Conservation (phyloP, 2,113 vertebrate genomes). For the Syngnathoides biaculeatus region DNA sequence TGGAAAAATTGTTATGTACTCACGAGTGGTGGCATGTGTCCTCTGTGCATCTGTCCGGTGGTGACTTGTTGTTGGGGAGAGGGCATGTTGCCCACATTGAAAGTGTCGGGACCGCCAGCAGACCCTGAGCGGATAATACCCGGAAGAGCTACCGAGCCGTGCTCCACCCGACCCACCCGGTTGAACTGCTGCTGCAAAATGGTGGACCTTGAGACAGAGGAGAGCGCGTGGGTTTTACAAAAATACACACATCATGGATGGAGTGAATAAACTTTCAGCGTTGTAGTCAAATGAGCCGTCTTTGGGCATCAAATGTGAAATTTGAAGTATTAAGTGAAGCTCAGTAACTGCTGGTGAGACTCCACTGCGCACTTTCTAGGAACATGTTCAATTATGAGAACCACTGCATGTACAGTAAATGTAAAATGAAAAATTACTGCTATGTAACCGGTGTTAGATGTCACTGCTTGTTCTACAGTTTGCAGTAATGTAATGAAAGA, state of each 20-base stretch:
- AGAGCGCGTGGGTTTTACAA: not conserved
- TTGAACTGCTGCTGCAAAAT: slow-evolving; percentile 98
- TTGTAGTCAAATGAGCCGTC: not conserved
- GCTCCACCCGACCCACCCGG: slow-evolving; percentile 88
- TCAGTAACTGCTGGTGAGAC: not conserved
- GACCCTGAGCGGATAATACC: slow-evolving; percentile 95
- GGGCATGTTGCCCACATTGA: slow-evolving; percentile 93
- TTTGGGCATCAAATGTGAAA: not conserved
- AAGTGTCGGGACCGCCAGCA: slow-evolving; percentile 88
- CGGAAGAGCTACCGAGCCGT: slow-evolving; percentile 89
- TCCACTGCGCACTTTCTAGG: not conserved
- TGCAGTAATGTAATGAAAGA: not conserved
- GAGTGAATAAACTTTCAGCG: not conserved
- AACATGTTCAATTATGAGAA: not conserved
- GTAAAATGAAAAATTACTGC: not conserved
- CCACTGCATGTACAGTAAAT: not conserved
- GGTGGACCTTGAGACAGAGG: slow-evolving; percentile 76
- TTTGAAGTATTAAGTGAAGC: not conserved
- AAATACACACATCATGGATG: not conserved
- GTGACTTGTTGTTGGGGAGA: slow-evolving; percentile 93
- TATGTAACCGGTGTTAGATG: not conserved
- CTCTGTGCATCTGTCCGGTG: slow-evolving; percentile 95
- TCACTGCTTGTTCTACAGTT: not conserved
- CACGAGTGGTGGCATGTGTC: slow-evolving; percentile 96
- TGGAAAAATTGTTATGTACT: slow-evolving; percentile 47